phyloP scores from a whole-genome alignment of 2,888 invertebrate species.

The Lottia gigantea region DNA sequence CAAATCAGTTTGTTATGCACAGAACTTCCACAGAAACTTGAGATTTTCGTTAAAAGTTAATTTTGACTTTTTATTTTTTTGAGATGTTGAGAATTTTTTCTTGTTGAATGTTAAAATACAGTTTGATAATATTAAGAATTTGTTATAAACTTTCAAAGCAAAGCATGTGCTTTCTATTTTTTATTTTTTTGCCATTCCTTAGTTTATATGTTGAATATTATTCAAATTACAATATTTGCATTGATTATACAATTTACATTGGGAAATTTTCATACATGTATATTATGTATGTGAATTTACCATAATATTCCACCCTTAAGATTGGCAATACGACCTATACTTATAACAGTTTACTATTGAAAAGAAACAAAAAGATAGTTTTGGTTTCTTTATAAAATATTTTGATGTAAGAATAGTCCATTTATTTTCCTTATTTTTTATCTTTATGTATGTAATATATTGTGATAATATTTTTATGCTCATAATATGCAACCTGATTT shows the following conservation, averaged over 20 bases:
- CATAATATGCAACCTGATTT: constrained; percentile 4
- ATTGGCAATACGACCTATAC: background rate
- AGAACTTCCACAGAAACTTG: too few relatives aligned
- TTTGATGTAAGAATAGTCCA: too few relatives aligned
- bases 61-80: constrained; percentile 6
- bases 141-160: constrained; percentile 6
- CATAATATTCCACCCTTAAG: constrained; percentile 5
- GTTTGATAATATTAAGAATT: constrained; percentile 9
- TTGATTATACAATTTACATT: constrained; percentile 8
- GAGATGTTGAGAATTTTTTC: constrained; percentile 10
- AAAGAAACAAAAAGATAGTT: too few relatives aligned
- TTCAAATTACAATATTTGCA: constrained; percentile 34
- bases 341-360: too few relatives aligned
- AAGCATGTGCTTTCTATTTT: constrained; percentile 34
- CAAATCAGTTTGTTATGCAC: too few relatives aligned
- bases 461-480: constrained; percentile 11
- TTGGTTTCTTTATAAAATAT: too few relatives aligned
- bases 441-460: constrained; percentile 3
- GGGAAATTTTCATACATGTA: background rate
- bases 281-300: background rate
- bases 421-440: background rate
- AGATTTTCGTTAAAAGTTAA: constrained; percentile 2
- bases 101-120: background rate
- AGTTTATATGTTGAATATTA: constrained; percentile 38
- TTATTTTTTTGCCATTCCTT: constrained; percentile 45